phyloP scores from a whole-genome alignment of 2,888 invertebrate genomes.

The Pollenia labialis region DNA sequence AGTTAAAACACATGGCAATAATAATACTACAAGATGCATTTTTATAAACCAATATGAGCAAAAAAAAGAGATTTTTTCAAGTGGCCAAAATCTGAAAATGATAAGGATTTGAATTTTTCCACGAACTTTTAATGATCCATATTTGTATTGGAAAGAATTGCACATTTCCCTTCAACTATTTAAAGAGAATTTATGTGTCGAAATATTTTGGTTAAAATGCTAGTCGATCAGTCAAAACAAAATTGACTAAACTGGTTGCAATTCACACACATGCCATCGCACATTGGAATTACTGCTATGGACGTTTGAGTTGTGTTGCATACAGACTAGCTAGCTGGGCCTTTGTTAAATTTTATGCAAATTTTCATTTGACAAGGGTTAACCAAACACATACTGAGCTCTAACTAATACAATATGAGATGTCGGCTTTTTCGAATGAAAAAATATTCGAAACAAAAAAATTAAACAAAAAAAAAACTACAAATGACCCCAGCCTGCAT shows the following conservation, averaged over 20 bases:
- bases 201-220: conserved; percentile 64
- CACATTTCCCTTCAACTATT: not conserved
- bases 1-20: conserved; percentile 49
- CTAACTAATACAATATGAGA: conserved; percentile 62
- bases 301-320: conserved; percentile 10
- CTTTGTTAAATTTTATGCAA: conserved; percentile 72
- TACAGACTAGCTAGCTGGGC: not conserved
- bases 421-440: conserved; percentile 33
- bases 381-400: conserved; percentile 72
- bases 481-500: conserved; percentile 67
- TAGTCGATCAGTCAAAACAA: conserved; percentile 70
- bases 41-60: not conserved
- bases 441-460: conserved; percentile 36
- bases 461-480: conserved; percentile 53
- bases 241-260: conserved; percentile 55
- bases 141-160: not conserved
- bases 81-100: not conserved
- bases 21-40: conserved; percentile 18
- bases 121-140: conserved; percentile 30
- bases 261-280: conserved; percentile 18
- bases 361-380: conserved; percentile 73
- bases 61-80: not conserved
- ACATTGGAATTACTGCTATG: conserved; percentile 15
- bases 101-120: not conserved
- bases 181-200: conserved; percentile 51